Evolutionary conservation across 2,113 vertebrate species (phyloP).

Genomic region (Holacanthus passer): DNA sequence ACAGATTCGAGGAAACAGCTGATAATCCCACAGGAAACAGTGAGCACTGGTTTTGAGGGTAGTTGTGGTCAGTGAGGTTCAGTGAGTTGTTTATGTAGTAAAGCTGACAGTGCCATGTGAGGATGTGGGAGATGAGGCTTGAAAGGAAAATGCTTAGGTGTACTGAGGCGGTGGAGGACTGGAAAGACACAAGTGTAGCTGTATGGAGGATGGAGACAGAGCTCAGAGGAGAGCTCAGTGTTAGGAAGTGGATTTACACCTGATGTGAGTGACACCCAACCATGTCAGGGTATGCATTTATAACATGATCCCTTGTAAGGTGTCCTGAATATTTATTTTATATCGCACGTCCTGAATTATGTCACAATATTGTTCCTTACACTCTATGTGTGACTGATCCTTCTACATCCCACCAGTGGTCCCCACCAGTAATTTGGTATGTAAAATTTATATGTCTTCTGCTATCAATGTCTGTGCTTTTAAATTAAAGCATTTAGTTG

Average conservation of each 20-base stretch:
- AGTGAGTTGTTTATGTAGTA: slow-evolving; percentile 53
- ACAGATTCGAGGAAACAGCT: slow-evolving; percentile 71
- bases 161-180: slow-evolving; percentile 1
- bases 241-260: slow-evolving; percentile 40
- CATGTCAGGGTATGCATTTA: background rate
- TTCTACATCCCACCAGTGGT: too few species aligned
- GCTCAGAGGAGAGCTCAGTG: slow-evolving; percentile 26
- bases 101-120: slow-evolving; percentile 55
- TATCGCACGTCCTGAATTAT: background rate
- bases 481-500: background rate
- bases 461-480: background rate
- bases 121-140: slow-evolving; percentile 64
- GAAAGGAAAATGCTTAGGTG: slow-evolving; percentile 67
- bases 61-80: slow-evolving; percentile 60
- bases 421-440: background rate
- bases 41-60: slow-evolving; percentile 49
- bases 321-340: background rate
- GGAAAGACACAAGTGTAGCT: slow-evolving; percentile 29
- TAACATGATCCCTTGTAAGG: too few species aligned
- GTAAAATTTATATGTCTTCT: background rate
- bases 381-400: background rate
- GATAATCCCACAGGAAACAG: slow-evolving; percentile 76
- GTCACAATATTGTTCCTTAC: background rate
- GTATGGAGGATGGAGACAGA: slow-evolving; percentile 24
- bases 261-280: slow-evolving; percentile 2